Conservation (phyloP, 2,113 vertebrate species). For the Thalassarche chlororhynchos region DNA sequence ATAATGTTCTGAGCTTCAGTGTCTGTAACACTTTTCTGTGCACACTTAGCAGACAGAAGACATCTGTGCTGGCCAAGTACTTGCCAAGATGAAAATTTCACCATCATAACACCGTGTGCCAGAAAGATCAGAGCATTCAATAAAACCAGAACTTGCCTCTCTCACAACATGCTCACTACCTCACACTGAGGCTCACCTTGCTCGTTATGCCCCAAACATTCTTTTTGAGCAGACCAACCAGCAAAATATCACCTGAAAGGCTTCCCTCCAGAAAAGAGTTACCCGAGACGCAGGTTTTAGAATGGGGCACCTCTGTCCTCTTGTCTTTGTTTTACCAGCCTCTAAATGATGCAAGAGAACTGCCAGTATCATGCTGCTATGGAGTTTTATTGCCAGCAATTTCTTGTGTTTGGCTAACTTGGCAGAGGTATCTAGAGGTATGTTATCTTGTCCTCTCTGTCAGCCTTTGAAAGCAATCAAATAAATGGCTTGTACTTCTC, state of each 20-base stretch:
- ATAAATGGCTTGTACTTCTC: slow-evolving; percentile 36
- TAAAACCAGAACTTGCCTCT: slow-evolving; percentile 51
- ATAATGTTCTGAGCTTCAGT: neutral
- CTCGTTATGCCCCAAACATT: neutral
- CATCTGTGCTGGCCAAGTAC: neutral
- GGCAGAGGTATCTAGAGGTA: neutral
- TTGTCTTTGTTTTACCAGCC: neutral
- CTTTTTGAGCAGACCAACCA: neutral
- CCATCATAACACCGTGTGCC: neutral
- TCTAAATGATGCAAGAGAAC: neutral
- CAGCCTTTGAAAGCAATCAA: slow-evolving; percentile 47
- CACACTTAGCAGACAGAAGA: neutral
- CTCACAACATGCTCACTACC: slow-evolving; percentile 40
- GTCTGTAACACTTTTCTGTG: neutral
- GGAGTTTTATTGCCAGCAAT: slow-evolving; percentile 40
- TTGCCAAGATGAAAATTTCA: neutral
- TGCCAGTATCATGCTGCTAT: neutral
- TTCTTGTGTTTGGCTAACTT: slow-evolving; percentile 31
- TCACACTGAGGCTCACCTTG: neutral
- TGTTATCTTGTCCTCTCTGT: neutral
- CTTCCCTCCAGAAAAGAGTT: neutral
- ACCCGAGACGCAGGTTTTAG: neutral
- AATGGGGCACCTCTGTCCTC: neutral
- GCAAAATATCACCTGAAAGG: neutral
- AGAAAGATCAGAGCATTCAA: slow-evolving; percentile 45